Percentiles rank a stretch among this genome's conserved stretches.
These are phyloP conservation scores for Drosophila littoralis DNA, from an alignment of 1,140 invertebrate genomes.

Conservation along the genomic window DNA sequence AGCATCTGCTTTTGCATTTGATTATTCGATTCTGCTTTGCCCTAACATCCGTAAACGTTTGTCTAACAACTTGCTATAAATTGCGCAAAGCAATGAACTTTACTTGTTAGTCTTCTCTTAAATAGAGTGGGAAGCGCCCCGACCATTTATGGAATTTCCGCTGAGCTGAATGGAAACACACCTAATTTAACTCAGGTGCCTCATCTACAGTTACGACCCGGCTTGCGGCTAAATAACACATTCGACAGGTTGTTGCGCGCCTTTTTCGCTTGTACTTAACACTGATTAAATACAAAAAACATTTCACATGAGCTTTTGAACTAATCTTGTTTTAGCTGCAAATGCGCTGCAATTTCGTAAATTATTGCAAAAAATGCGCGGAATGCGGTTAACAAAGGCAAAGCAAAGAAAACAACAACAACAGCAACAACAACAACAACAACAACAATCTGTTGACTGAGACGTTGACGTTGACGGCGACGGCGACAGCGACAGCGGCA, in stretches of 20 bases:
- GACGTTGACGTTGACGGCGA: conserved; percentile 44
- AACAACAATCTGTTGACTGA: conserved; percentile 17
- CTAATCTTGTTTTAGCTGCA: conserved; percentile 33
- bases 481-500: conserved; percentile 27
- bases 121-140: not conserved
- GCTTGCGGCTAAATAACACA: not conserved
- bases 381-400: conserved; percentile 62
- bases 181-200: not conserved
- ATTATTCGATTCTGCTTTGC: not conserved
- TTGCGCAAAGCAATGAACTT: conserved; percentile 12
- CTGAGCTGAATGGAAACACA: conserved; percentile 6
- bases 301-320: conserved; percentile 9
- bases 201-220: not conserved
- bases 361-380: conserved; percentile 69
- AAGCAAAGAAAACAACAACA: conserved; percentile 14
- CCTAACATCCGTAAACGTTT: not conserved
- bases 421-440: conserved; percentile 5
- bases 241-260: conserved; percentile 3
- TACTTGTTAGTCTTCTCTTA: not conserved
- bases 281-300: not conserved
- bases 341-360: conserved; percentile 48
- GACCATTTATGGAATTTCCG: conserved; percentile 12
- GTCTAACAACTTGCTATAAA: not conserved
- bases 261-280: not conserved
- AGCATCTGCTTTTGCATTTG: not conserved